A percentile compares a stretch with the other conserved stretches of the same genome.
phyloP scores from a whole-genome alignment of 2,113 vertebrate species.

The Psilopsiagon aurifrons region DNA sequence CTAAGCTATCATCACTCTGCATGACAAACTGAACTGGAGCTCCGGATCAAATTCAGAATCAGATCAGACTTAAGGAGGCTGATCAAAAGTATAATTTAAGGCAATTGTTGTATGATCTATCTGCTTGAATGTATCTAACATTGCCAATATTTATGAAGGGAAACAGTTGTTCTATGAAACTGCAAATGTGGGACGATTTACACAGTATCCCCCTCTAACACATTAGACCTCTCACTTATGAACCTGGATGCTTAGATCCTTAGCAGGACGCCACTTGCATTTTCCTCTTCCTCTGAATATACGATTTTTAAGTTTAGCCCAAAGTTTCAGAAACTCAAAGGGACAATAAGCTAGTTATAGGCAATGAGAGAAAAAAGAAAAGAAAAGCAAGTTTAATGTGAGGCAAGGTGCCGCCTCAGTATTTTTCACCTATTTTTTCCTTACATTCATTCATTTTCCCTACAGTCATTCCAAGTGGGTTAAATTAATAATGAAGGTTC shows the following conservation, averaged over 20 bases:
- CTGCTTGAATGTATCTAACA: neutral
- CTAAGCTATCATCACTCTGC: neutral
- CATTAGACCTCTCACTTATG: neutral
- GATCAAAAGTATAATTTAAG: neutral
- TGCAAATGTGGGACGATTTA: neutral
- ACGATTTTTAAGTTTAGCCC: neutral
- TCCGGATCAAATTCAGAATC: neutral
- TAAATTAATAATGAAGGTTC: neutral
- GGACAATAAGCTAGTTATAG: neutral
- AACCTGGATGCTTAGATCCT: neutral
- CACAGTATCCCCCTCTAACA: neutral
- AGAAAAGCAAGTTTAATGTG: neutral
- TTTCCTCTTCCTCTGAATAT: neutral
- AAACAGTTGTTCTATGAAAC: neutral
- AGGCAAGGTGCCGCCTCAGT: neutral
- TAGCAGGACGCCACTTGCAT: neutral
- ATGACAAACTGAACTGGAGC: neutral
- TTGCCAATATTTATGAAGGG: neutral
- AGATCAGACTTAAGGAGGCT: neutral
- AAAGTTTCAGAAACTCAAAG: neutral
- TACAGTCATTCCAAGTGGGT: neutral
- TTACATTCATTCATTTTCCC: neutral
- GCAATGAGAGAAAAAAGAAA: neutral
- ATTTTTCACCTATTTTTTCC: neutral
- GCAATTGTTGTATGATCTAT: neutral